Conservation (phyloP, 2,888 invertebrate genomes). For the Hydroisotoma schaefferi region DNA sequence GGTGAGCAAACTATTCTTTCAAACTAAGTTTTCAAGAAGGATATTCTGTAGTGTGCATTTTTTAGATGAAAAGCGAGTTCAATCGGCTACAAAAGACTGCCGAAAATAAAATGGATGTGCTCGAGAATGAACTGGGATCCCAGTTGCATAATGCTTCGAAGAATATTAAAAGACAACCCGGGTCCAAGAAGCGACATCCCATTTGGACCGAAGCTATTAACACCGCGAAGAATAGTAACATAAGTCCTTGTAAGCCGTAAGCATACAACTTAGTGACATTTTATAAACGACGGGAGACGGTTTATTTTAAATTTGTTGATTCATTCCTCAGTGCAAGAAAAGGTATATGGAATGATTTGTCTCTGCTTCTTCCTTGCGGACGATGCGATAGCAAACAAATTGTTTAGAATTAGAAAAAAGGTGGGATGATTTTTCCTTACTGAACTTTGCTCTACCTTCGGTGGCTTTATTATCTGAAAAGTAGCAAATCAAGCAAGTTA, state of each 20-base stretch:
- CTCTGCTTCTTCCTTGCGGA: slow-evolving; percentile 13
- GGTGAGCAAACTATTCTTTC: background rate
- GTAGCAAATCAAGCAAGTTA: background rate
- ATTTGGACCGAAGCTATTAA: background rate
- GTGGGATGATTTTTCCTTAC: background rate
- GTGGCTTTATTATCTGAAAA: background rate
- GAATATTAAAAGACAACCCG: background rate
- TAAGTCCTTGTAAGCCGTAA: background rate
- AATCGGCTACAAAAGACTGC: background rate
- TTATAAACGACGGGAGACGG: background rate
- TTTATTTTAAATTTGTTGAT: background rate
- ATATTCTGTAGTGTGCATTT: background rate
- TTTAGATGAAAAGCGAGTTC: background rate
- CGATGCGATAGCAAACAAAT: background rate
- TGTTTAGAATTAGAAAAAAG: slow-evolving; percentile 8
- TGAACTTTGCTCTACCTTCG: background rate
- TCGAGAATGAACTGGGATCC: background rate
- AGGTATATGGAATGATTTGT: slow-evolving; percentile 16
- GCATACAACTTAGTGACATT: background rate
- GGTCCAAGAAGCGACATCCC: background rate
- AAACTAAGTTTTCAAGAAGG: background rate
- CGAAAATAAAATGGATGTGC: background rate
- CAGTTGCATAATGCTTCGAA: background rate
- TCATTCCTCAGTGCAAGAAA: background rate
- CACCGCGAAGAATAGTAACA: background rate